These are phyloP conservation scores for Oophaga sylvatica DNA, from an alignment of 2,797 vertebrate species.

Conservation along the genomic window DNA sequence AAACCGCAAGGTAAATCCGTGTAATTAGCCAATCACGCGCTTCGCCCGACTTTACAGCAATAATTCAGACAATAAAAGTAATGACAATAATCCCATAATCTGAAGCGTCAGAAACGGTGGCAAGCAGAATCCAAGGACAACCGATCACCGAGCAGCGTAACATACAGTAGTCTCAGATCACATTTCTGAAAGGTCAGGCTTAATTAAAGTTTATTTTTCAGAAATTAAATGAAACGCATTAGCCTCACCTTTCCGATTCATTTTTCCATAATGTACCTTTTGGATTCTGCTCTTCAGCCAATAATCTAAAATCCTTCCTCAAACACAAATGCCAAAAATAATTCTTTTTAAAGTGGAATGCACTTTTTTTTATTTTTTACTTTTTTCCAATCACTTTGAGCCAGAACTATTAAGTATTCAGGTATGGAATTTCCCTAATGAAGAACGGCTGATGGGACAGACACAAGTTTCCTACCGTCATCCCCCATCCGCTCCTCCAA, in stretches of 20 bases:
- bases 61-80: slow-evolving; percentile 16
- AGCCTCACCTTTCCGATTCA: not conserved
- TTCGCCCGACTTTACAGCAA: slow-evolving; percentile 2
- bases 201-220: slow-evolving; percentile 45
- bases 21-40: slow-evolving; percentile 40
- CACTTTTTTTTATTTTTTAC: not conserved
- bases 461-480: slow-evolving; percentile 4
- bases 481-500: no score
- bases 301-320: slow-evolving; percentile 48
- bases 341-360: slow-evolving; percentile 44
- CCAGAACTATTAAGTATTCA: slow-evolving; percentile 43
- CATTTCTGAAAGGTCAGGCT: not conserved
- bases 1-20: slow-evolving; percentile 24
- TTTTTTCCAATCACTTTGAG: slow-evolving; percentile 29
- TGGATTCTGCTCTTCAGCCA: slow-evolving; percentile 14
- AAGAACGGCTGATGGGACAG: slow-evolving; percentile 43
- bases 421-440: slow-evolving; percentile 51
- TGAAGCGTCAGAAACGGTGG: not conserved
- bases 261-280: slow-evolving; percentile 36
- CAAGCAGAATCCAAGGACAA: no score
- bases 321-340: slow-evolving; percentile 46
- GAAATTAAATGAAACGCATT: slow-evolving; percentile 33
- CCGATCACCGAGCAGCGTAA: not conserved
- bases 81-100: not conserved
- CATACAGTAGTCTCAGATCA: slow-evolving; percentile 19